Evolutionary conservation across 2,888 invertebrate genomes (phyloP).

Genomic region (Apotomis turbidana): DNA sequence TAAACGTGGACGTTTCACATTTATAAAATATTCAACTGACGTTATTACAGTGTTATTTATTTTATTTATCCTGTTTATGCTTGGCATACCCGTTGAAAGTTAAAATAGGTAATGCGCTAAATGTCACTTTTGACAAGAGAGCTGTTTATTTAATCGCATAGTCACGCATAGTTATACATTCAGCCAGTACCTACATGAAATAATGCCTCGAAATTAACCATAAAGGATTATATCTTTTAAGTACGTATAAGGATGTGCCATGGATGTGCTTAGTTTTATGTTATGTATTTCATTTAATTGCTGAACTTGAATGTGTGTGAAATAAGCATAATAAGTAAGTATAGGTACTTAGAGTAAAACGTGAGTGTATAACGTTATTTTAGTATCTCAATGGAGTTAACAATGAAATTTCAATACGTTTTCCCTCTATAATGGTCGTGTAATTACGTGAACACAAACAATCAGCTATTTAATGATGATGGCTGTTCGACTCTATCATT

Average conservation of each 20-base stretch:
- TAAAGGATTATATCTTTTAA: no score
- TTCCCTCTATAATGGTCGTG: background rate
- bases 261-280: no score
- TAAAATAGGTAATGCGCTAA: conserved; percentile 15
- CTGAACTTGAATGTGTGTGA: no score
- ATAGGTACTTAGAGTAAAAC: no score
- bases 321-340: no score
- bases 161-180: background rate
- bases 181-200: conserved; percentile 10
- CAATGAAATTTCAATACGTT: no score
- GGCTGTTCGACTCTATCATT: conserved; percentile 15
- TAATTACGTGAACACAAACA: conserved; percentile 10
- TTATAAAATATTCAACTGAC: conserved; percentile 20
- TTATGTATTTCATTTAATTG: no score
- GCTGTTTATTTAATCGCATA: conserved; percentile 12
- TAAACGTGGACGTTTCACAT: conserved; percentile 18
- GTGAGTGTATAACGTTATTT: no score
- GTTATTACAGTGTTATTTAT: conserved; percentile 3
- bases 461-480: conserved; percentile 15
- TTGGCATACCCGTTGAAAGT: conserved; percentile 3
- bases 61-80: conserved; percentile 7
- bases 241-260: no score
- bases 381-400: no score
- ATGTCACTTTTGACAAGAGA: conserved; percentile 19
- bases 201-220: background rate